Conservation (phyloP, 2,113 vertebrate genomes). For the Climacteris rufus region DNA sequence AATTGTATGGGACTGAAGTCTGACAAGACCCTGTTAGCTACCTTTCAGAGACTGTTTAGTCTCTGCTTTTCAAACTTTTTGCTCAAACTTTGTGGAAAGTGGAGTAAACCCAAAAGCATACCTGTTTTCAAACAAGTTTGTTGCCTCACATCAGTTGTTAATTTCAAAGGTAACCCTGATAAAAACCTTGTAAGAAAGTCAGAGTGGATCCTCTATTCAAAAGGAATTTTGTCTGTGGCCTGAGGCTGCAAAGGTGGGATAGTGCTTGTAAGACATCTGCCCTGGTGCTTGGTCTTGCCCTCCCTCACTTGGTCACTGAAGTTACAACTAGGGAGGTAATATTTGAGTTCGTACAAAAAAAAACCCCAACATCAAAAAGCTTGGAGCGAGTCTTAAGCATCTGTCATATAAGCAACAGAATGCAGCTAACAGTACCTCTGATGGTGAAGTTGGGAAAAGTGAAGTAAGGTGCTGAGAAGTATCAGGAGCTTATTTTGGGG, state of each 20-base stretch:
- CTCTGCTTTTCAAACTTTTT: not conserved
- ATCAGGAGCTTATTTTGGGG: not conserved
- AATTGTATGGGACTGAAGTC: not conserved
- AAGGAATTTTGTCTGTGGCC: not conserved
- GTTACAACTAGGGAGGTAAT: not conserved
- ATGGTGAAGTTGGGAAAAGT: not conserved
- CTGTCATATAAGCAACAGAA: not conserved
- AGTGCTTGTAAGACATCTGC: not conserved
- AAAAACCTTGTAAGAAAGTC: not conserved
- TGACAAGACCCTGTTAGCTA: not conserved
- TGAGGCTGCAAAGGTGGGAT: not conserved
- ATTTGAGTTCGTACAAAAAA: not conserved
- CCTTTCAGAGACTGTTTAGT: not conserved
- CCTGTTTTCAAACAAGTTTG: not conserved
- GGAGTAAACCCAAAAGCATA: not conserved
- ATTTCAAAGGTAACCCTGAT: not conserved
- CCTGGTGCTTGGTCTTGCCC: not conserved
- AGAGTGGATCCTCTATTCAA: rapidly evolving
- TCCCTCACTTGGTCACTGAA: not conserved
- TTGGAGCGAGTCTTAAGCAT: not conserved
- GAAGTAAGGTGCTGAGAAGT: not conserved
- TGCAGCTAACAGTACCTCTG: not conserved
- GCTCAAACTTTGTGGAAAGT: not conserved
- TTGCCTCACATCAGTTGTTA: not conserved
- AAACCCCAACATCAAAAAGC: not conserved